phyloP scores from a whole-genome alignment of 2,113 vertebrate species.

The Myanophis thanlyinensis region DNA sequence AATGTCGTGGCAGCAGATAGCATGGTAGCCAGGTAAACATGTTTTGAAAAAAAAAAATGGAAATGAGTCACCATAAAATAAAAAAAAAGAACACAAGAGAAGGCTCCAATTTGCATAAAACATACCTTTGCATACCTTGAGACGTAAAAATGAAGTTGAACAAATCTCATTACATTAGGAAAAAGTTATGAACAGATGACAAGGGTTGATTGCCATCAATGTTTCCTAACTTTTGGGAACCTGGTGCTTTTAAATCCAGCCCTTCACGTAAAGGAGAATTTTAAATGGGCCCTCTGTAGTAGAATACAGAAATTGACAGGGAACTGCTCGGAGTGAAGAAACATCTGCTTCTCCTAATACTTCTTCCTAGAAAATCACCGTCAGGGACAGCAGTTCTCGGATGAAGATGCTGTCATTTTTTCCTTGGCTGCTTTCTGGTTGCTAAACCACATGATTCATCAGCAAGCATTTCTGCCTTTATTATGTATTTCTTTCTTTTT shows the following conservation, averaged over 20 bases:
- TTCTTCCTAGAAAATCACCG: background rate
- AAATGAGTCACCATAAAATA: background rate
- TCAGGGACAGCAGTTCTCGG: background rate
- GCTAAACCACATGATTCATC: background rate
- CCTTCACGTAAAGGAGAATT: background rate
- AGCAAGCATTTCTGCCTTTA: background rate
- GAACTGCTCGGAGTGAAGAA: background rate
- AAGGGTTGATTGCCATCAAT: background rate
- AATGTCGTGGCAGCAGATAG: background rate
- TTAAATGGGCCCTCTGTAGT: background rate
- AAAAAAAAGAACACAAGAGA: background rate
- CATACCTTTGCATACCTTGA: background rate
- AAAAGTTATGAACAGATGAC: background rate
- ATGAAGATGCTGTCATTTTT: background rate
- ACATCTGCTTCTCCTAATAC: background rate
- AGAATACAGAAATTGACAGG: background rate
- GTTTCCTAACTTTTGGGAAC: background rate
- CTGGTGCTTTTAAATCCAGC: background rate
- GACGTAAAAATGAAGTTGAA: background rate
- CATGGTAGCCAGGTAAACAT: background rate
- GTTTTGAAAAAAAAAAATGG: background rate
- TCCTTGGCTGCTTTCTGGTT: background rate
- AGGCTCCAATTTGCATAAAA: background rate
- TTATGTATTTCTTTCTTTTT: background rate
- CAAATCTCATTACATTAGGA: too few species aligned